Evolutionary conservation across 1,140 invertebrate species (phyloP).

Genomic region (Riptortus pedestris): DNA sequence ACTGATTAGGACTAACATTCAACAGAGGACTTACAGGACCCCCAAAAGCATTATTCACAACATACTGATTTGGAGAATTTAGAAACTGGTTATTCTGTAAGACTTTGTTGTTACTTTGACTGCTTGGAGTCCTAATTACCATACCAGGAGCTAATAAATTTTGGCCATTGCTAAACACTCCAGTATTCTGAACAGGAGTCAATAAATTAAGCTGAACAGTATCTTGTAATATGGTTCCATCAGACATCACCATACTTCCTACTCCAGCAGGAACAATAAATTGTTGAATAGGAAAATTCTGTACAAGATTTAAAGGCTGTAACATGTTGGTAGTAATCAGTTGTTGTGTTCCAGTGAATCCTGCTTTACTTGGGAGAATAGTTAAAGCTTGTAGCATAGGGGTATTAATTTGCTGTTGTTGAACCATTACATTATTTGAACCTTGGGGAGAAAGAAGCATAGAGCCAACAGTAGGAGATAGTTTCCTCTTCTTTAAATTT

Average conservation of each 20-base stretch:
- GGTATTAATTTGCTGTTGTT: slow-evolving; percentile 29
- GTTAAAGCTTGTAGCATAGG: slow-evolving; percentile 51
- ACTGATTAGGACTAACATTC: slow-evolving; percentile 54
- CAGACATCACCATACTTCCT: slow-evolving; percentile 62
- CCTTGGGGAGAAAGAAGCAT: slow-evolving; percentile 54
- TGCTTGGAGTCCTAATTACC: slow-evolving; percentile 56
- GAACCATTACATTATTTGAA: slow-evolving; percentile 35
- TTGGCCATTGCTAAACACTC: slow-evolving; percentile 43
- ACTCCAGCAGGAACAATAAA: slow-evolving; percentile 70
- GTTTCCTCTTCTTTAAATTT: slow-evolving; percentile 24
- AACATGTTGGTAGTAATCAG: slow-evolving; percentile 46
- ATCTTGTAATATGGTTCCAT: slow-evolving; percentile 52
- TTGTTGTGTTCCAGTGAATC: slow-evolving; percentile 32
- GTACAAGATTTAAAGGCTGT: slow-evolving; percentile 69
- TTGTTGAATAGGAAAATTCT: slow-evolving; percentile 70
- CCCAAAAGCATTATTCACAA: slow-evolving; percentile 59
- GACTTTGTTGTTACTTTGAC: slow-evolving; percentile 27
- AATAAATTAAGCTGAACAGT: slow-evolving; percentile 63
- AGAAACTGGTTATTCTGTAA: slow-evolving; percentile 31
- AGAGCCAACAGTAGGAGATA: slow-evolving; percentile 19
- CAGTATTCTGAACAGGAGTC: slow-evolving; percentile 55
- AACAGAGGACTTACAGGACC: slow-evolving; percentile 68
- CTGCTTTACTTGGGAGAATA: slow-evolving; percentile 59
- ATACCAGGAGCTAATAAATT: slow-evolving; percentile 63
- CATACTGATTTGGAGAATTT: slow-evolving; percentile 57